Percentiles rank a stretch among this genome's conserved stretches.
Evolutionary conservation across 2,797 vertebrate genomes (phyloP).

Genomic region (Scarus forsteni): DNA sequence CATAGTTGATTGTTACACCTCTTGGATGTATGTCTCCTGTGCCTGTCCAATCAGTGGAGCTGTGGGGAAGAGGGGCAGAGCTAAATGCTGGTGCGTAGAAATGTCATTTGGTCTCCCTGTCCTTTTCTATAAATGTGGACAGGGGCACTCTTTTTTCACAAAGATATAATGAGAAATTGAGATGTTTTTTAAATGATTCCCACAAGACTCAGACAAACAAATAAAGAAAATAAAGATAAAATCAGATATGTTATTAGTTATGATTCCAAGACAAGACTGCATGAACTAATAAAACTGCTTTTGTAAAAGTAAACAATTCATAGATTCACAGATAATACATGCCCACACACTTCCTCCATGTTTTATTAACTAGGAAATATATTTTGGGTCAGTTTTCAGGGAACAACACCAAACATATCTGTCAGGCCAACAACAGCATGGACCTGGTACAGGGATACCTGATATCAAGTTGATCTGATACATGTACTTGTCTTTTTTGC

Average conservation of each 20-base stretch:
- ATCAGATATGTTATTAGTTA: neutral
- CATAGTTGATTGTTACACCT: constrained; percentile 36
- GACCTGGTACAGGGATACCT: neutral
- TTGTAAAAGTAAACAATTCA: neutral
- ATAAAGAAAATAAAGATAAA: neutral
- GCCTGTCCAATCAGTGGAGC: constrained; percentile 69
- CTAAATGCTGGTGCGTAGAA: constrained; percentile 73
- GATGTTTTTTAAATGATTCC: neutral
- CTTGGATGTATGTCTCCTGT: constrained; percentile 39
- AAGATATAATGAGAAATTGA: neutral
- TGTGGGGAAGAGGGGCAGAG: constrained; percentile 77
- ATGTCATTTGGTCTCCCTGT: constrained; percentile 60
- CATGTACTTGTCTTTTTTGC: too few relatives aligned
- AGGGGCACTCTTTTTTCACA: constrained; percentile 16
- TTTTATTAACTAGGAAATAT: neutral
- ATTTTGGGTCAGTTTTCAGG: neutral
- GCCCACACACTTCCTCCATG: neutral
- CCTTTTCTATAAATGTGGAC: constrained; percentile 36
- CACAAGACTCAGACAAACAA: constrained; percentile 11
- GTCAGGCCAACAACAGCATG: neutral
- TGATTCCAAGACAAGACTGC: constrained; percentile 6
- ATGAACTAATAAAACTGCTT: neutral
- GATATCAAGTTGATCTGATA: too few relatives aligned
- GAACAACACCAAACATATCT: neutral
- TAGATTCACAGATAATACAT: neutral